These are phyloP conservation scores for Parus major DNA, from an alignment of 2,113 vertebrate genomes.

Conservation along the genomic window DNA sequence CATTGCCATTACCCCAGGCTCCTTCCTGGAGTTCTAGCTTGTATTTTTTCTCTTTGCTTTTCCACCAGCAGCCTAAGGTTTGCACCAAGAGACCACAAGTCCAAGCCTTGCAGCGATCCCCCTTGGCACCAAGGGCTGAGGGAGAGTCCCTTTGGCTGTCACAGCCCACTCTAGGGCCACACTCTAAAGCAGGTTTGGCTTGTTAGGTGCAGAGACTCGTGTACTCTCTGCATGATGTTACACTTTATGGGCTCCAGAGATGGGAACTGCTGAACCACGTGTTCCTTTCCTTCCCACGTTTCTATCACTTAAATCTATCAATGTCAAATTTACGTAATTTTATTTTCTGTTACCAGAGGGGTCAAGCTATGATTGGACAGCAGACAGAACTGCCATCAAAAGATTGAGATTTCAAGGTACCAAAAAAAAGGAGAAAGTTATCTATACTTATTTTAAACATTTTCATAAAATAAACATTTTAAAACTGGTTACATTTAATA, in stretches of 20 bases:
- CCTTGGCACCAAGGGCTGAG: background rate
- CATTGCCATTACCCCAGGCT: background rate
- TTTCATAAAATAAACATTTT: background rate
- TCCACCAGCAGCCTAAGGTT: background rate
- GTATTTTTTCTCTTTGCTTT: background rate
- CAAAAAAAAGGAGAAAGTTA: background rate
- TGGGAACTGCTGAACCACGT: background rate
- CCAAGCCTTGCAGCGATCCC: background rate
- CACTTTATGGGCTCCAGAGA: background rate
- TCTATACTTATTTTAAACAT: background rate
- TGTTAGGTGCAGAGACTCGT: background rate
- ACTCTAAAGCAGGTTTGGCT: background rate
- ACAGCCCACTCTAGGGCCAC: background rate
- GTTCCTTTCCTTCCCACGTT: background rate
- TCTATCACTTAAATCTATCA: background rate
- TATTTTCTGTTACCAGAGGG: background rate
- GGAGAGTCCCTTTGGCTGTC: background rate
- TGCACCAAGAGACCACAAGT: background rate
- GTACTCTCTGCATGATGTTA: background rate
- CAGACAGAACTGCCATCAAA: background rate
- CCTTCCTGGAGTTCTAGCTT: background rate
- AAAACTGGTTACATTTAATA: background rate
- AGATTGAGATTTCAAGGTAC: background rate
- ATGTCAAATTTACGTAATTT: background rate
- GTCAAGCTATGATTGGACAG: background rate